A percentile compares a stretch with the other conserved stretches of the same genome.
These are phyloP conservation scores for Nanorana parkeri DNA, from an alignment of 2,113 vertebrate species.

Conservation along the genomic window DNA sequence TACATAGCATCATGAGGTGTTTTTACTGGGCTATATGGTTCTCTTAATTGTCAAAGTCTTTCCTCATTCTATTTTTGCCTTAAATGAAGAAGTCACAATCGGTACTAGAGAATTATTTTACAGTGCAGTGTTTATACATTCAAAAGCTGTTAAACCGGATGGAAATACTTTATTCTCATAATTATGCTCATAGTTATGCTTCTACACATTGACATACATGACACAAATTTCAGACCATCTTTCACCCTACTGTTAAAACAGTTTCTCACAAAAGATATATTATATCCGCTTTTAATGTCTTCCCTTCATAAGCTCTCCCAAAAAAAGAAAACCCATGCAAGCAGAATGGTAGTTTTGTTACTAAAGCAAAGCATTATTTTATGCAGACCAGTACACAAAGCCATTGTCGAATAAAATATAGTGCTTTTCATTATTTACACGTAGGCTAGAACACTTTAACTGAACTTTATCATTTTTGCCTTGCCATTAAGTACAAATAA, in stretches of 20 bases:
- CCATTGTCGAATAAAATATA: constrained; percentile 26
- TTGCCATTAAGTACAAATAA: constrained; percentile 89
- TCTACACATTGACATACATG: not conserved
- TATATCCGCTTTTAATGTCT: not conserved
- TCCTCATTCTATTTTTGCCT: no score
- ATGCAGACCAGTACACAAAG: constrained; percentile 16
- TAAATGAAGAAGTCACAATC: no score
- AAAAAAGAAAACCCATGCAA: not conserved
- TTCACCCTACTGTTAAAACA: not conserved
- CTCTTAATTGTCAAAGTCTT: no score
- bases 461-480: constrained; percentile 72
- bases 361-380: constrained; percentile 20
- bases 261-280: not conserved
- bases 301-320: not conserved
- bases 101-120: no score
- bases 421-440: constrained; percentile 37
- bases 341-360: constrained; percentile 3
- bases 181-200: constrained; percentile 6
- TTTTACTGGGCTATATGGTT: no score
- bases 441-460: constrained; percentile 62
- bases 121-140: no score
- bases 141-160: not conserved
- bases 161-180: constrained; percentile 31
- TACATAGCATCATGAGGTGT: no score
- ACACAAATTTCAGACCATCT: not conserved